Base-by-base conservation (phyloP, 1,140 invertebrate genomes). In the Scaptomyza hsui region DNA sequence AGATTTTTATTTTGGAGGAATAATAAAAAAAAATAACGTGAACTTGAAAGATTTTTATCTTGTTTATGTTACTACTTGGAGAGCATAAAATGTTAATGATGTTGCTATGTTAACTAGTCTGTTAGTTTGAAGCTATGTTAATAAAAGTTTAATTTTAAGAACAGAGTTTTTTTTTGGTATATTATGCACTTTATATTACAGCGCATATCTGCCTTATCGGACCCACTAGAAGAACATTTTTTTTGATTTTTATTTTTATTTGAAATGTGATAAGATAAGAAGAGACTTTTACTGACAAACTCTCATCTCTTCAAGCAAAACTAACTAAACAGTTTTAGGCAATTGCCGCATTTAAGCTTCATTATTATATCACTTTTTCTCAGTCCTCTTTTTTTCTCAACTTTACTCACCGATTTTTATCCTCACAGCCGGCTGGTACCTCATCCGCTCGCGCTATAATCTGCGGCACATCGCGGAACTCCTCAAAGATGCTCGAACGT, bases 341-440 rank as follows among this genome's bases (percentile, higher is more conserved):
- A 37, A 37, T 37, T 37, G n/a, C n/a, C 32, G 32, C 32, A 35
- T 12, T 37, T 37, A 29, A 29, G 24, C 4, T 26, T 0, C 5
- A 26, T 26, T 26, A 26, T 6, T 6, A 26, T 26, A 26, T 26
- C 1, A 26, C n/a, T n/a, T n/a, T 6, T 24, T 24, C 24, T 24
- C 24, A 24, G 0, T 24, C 12, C 13, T 12, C 5, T 19, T 19
- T 26, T 13, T 4, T 2, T 0, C 1, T 2, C 3, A 2, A 4
- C 12, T 42, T n/a, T 41, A 86, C 88, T 83, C 51, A 91, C 90
- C 90, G 78, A 92, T 99, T 98, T 92, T 98, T 98, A 49, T 96
- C 94, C 86, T 98, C 97, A 41, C 95, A 96, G 0, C 97, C 97
- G 0, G 93, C 91, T 0, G 97, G 97, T 18, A 99, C 93, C 80